A percentile compares a stretch with the other conserved stretches of the same genome.
phyloP scores from a whole-genome alignment of 1,140 invertebrate genomes.

The Polypedilum vanderplanki region DNA sequence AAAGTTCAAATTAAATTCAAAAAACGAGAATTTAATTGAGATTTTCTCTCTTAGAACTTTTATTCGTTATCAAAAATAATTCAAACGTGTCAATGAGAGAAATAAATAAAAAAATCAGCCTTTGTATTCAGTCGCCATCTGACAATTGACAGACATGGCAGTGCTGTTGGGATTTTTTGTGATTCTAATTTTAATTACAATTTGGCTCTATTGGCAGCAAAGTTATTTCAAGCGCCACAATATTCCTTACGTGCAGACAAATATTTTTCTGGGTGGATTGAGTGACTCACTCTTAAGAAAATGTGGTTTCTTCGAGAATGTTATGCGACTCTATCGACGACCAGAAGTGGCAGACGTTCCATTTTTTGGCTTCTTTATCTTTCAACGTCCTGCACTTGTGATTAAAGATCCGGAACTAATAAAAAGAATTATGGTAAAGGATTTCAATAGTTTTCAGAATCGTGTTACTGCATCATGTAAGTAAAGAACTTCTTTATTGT shows the following conservation, averaged over 20 bases:
- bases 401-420: constrained; percentile 49
- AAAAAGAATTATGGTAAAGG: constrained; percentile 47
- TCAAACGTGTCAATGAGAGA: not conserved
- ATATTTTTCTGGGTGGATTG: not conserved
- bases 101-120: not conserved
- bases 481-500: not conserved
- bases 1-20: no score
- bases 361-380: constrained; percentile 45
- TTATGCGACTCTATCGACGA: not conserved
- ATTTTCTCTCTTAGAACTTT: no score
- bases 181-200: not conserved
- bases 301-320: constrained; percentile 4
- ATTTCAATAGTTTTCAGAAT: constrained; percentile 45
- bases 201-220: not conserved
- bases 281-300: not conserved
- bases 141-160: not conserved
- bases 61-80: no score
- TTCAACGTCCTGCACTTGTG: constrained; percentile 46
- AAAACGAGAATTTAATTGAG: no score
- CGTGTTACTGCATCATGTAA: constrained; percentile 33
- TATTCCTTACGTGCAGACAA: not conserved
- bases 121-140: not conserved
- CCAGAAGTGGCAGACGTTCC: constrained; percentile 35
- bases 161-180: not conserved
- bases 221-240: not conserved